Conservation (phyloP, 2,113 vertebrate genomes). For the Ptychochromis oligacanthus region DNA sequence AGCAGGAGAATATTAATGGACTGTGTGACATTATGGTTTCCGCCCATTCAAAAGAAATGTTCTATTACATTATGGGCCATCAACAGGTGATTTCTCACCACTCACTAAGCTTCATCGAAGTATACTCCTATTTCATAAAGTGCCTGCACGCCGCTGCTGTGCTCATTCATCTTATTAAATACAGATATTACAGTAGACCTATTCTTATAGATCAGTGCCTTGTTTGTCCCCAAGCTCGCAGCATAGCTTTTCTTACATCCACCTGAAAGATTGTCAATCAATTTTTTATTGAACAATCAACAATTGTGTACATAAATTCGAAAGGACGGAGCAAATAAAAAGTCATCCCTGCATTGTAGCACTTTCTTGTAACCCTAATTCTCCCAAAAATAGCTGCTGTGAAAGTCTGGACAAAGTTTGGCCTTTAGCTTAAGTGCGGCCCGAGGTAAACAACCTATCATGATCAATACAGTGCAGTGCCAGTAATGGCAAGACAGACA, state of each 20-base stretch:
- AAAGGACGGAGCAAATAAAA: not conserved
- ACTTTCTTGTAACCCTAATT: not conserved
- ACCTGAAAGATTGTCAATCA: conserved; percentile 23
- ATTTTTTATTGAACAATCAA: conserved; percentile 15
- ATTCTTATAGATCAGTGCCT: conserved; percentile 49
- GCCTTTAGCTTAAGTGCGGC: conserved; percentile 46
- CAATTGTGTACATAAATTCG: not conserved
- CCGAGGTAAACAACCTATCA: conserved; percentile 50
- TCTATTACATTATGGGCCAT: conserved; percentile 67
- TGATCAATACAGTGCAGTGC: conserved; percentile 40
- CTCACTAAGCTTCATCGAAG: conserved; percentile 49
- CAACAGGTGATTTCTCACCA: conserved; percentile 71
- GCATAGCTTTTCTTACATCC: not conserved
- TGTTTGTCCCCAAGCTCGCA: conserved; percentile 37
- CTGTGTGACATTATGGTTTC: conserved; percentile 64
- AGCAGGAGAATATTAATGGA: conserved; percentile 74
- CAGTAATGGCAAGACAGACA: conserved; percentile 51
- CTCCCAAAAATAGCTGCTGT: not conserved
- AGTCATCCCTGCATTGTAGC: not conserved
- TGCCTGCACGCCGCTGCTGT: conserved; percentile 38
- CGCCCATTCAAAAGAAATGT: conserved; percentile 67
- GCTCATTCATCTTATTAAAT: conserved; percentile 62
- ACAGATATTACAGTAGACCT: conserved; percentile 36
- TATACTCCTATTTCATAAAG: conserved; percentile 56
- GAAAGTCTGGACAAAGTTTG: conserved; percentile 32